phyloP scores from a whole-genome alignment of 1,140 invertebrate species.

The Drosophila ananassae region DNA sequence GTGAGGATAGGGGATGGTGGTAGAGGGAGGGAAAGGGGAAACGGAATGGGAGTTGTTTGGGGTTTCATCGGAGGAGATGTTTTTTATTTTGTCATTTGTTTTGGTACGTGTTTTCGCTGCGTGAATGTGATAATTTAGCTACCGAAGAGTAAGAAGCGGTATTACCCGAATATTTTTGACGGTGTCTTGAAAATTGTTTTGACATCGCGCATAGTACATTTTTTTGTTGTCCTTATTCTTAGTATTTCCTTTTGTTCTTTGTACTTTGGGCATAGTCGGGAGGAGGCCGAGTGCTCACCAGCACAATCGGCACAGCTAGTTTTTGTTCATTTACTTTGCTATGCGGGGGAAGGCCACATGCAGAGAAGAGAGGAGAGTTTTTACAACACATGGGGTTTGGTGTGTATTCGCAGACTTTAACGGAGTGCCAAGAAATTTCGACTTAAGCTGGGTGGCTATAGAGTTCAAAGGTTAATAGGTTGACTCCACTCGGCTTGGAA shows the following conservation, averaged over 20 bases:
- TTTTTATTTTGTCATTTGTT: conserved; percentile 10
- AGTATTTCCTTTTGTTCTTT: conserved; percentile 15
- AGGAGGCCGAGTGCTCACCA: too few relatives aligned
- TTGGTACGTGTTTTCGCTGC: conserved; percentile 13
- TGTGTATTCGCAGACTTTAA: conserved; percentile 13
- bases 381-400: conserved; percentile 1
- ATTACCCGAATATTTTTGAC: not conserved
- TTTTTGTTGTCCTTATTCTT: conserved; percentile 13
- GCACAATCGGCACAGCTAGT: too few relatives aligned
- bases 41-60: not conserved
- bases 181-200: conserved; percentile 10
- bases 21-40: not conserved
- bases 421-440: conserved; percentile 11
- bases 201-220: conserved; percentile 5
- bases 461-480: conserved; percentile 1
- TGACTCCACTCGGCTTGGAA: conserved; percentile 5
- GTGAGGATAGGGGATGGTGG: not conserved
- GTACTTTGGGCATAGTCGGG: not conserved
- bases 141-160: conserved; percentile 12
- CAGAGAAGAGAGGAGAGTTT: too few relatives aligned
- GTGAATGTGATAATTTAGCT: conserved; percentile 6
- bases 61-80: not conserved
- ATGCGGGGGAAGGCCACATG: too few relatives aligned
- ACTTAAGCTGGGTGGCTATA: conserved; percentile 3
- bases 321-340: too few relatives aligned